Evolutionary conservation across 2,888 invertebrate species (phyloP), one percentile per base, ranked within the genome.

Genomic region (Andricus quercusramuli): DNA sequence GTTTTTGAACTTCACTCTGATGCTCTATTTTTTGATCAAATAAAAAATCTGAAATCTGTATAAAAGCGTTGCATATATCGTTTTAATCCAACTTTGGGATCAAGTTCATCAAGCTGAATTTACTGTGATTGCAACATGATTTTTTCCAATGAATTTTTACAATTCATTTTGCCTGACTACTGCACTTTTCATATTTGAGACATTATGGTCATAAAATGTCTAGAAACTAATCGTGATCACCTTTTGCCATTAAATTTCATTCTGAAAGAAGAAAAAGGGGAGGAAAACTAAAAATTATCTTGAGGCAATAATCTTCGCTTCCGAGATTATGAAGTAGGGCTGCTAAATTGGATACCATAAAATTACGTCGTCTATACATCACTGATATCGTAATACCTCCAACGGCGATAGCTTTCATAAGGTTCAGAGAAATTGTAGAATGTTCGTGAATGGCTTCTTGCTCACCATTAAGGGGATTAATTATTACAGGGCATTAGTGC

Each of bases 361-460:
- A 74, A 74, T 74, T 74, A 74, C 13, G 11, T 13, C 56, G n/a
- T 13, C 74, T 32, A 74, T 74, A 74, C 51, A 56, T 74, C 56
- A 74, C 56, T 74, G 56, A 74, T 74, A 74, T 56, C 74, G 74
- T 32, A 32, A 74, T 74, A 51, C 17, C 37, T 74, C 62, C n/a
- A 15, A 15, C 2, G 17, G 64, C 64, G 56, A 74, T 74, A 74
- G 59, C 32, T 74, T 56, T 74, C 32, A 4, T 22, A n/a, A 17
- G 32, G 74, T 74, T 56, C n/a, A 56, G 74, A 74, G 74, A 74
- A 74, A 74, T 74, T 74, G 20, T 51, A 74, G 56, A 74, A 37
- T 74, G 51, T 74, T 56, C 74, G 32, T 56, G 32, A 74, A 74
- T 74, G 56, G 56, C 74, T 56, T 74, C 56, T 74, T 74, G 32